Percentiles rank a stretch among this genome's conserved stretches.
Evolutionary conservation across 2,113 vertebrate species (phyloP).

Genomic region (Muntiacus reevesi): DNA sequence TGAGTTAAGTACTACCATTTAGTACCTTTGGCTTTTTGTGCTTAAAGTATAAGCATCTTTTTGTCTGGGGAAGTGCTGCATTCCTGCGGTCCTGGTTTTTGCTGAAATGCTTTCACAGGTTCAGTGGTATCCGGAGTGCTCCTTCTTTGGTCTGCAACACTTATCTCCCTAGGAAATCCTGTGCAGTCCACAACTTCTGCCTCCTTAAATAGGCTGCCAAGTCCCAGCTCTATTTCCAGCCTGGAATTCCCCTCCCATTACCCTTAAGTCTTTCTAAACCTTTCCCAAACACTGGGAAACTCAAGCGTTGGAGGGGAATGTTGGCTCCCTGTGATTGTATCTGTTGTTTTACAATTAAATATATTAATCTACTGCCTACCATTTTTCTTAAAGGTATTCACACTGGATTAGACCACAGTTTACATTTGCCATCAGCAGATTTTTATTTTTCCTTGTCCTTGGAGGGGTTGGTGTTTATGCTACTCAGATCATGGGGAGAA

Average conservation of each 20-base stretch:
- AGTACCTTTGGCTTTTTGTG: not conserved
- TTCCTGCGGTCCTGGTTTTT: not conserved
- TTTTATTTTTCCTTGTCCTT: not conserved
- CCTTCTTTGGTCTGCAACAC: not conserved
- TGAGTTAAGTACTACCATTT: not conserved
- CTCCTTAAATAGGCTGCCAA: conserved; percentile 30
- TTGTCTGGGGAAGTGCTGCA: not conserved
- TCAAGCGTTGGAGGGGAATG: not conserved
- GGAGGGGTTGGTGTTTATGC: not conserved
- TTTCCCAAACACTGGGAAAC: not conserved
- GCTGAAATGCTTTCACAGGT: not conserved
- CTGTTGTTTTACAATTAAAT: not conserved
- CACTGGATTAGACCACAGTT: not conserved
- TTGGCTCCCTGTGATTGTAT: not conserved
- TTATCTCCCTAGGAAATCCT: not conserved
- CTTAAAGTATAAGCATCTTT: not conserved
- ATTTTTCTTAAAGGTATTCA: not conserved
- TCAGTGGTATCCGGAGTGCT: not conserved
- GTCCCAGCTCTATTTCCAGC: not conserved
- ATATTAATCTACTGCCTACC: not conserved
- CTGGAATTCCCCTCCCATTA: not conserved
- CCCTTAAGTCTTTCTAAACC: not conserved
- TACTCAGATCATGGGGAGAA: not conserved
- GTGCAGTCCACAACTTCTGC: not conserved
- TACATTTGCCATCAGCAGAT: not conserved